Percentiles rank a stretch among this genome's conserved stretches.
These are phyloP conservation scores for Patiria miniata DNA, from an alignment of 35 echinoderm and acorn worm genomes.

Conservation along the genomic window DNA sequence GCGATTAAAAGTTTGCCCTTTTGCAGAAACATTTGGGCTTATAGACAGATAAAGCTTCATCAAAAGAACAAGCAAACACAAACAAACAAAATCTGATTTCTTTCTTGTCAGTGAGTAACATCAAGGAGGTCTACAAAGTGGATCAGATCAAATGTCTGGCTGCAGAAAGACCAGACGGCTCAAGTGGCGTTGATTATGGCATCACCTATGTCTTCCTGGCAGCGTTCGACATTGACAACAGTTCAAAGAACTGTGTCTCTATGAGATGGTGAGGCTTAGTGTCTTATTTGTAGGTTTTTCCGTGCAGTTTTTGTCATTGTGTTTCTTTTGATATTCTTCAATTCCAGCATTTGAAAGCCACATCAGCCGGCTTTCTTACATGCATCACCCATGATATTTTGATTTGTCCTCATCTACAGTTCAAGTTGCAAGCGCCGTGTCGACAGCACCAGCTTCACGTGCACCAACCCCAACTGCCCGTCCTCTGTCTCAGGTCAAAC, in stretches of 20 bases:
- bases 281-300: not conserved
- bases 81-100: not conserved
- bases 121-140: slow-evolving; percentile 80
- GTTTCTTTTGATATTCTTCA: too few species aligned
- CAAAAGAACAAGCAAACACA: too few species aligned
- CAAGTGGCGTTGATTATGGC: slow-evolving; percentile 61
- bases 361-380: too few species aligned
- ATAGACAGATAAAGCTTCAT: too few species aligned
- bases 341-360: too few species aligned
- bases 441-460: not conserved
- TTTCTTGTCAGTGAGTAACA: slow-evolving; percentile 50
- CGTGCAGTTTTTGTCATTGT: too few species aligned
- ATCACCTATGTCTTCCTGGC: slow-evolving; percentile 71
- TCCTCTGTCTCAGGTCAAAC: slow-evolving; percentile 24
- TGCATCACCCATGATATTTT: too few species aligned
- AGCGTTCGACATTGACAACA: slow-evolving; percentile 68
- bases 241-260: slow-evolving; percentile 18
- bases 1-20: too few species aligned
- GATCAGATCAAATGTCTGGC: slow-evolving; percentile 57
- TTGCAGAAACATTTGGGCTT: too few species aligned
- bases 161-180: not conserved
- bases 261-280: slow-evolving; percentile 79
- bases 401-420: not conserved
- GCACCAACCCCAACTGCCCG: slow-evolving; percentile 39
- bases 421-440: slow-evolving; percentile 50